Evolutionary conservation across 35 echinoderm and acorn worm genomes (phyloP).

Genomic region (Lytechinus variegatus): DNA sequence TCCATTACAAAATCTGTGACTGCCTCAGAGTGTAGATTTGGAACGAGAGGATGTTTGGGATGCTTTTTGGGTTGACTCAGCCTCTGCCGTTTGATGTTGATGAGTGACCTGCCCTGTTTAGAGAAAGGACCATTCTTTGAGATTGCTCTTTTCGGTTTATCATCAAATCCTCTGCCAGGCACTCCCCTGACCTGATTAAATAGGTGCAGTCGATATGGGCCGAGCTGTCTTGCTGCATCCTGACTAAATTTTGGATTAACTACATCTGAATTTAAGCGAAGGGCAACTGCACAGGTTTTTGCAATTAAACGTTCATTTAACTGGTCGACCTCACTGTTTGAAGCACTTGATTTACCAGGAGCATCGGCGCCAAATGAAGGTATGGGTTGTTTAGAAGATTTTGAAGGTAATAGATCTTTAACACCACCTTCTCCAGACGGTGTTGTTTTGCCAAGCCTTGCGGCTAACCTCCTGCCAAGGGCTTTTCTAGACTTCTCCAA

Average conservation of each 20-base stretch:
- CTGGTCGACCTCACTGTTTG: neutral
- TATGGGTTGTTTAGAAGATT: neutral
- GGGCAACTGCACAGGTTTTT: neutral
- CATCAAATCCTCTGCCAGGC: neutral
- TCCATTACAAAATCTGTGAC: neutral
- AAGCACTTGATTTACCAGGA: neutral
- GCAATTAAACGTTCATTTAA: neutral
- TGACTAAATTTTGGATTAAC: neutral
- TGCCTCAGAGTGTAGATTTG: neutral
- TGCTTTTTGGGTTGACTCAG: neutral
- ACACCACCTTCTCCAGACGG: neutral
- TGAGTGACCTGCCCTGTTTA: neutral
- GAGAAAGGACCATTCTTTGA: neutral
- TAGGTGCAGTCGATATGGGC: neutral
- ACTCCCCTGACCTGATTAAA: neutral
- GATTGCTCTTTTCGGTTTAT: neutral
- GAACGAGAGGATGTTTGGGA: neutral
- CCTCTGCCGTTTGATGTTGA: neutral
- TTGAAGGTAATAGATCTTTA: neutral
- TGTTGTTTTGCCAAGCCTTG: neutral
- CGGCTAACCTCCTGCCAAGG: neutral
- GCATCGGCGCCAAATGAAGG: neutral
- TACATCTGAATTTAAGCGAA: neutral
- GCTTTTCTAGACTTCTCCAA: neutral
- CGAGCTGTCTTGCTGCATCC: neutral